These are phyloP conservation scores for Tenthredo distinguenda DNA, from an alignment of 2,888 invertebrate genomes.

Conservation along the genomic window DNA sequence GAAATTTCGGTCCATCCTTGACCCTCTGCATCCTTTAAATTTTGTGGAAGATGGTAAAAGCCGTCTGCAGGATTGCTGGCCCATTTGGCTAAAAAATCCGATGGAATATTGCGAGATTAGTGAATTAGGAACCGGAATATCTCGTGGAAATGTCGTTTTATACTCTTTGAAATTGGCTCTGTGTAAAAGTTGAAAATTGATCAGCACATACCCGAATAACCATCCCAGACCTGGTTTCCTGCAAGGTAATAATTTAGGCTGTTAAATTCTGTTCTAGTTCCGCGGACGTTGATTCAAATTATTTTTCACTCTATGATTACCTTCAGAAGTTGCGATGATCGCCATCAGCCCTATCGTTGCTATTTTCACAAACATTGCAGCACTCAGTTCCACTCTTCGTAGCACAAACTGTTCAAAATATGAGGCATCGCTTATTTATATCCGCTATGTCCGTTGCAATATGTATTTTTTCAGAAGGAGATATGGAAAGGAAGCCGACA, in stretches of 20 bases:
- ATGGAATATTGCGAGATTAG: not conserved
- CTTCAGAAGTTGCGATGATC: not conserved
- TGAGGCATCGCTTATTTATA: not conserved
- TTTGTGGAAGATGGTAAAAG: not conserved
- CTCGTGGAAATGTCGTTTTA: not conserved
- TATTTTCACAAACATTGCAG: not conserved
- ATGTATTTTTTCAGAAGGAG: not conserved
- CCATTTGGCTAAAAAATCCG: not conserved
- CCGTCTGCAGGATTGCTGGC: not conserved
- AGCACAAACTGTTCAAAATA: not conserved
- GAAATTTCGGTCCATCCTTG: constrained; percentile 28
- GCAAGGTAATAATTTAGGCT: not conserved
- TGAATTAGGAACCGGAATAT: not conserved
- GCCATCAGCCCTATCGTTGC: not conserved
- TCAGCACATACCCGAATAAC: not conserved
- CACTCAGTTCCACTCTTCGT: not conserved
- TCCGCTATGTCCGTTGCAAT: not conserved
- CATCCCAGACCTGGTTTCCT: constrained; percentile 1
- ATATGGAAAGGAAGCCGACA: not conserved
- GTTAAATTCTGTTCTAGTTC: not conserved
- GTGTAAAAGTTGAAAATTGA: not conserved
- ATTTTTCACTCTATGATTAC: not conserved
- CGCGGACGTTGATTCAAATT: not conserved
- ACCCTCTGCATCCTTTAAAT: not conserved
- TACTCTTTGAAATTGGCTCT: not conserved